A percentile compares a stretch with the other conserved stretches of the same genome.
These are phyloP conservation scores for Saccopteryx leptura DNA, from an alignment of 2,113 vertebrate species.

Conservation along the genomic window DNA sequence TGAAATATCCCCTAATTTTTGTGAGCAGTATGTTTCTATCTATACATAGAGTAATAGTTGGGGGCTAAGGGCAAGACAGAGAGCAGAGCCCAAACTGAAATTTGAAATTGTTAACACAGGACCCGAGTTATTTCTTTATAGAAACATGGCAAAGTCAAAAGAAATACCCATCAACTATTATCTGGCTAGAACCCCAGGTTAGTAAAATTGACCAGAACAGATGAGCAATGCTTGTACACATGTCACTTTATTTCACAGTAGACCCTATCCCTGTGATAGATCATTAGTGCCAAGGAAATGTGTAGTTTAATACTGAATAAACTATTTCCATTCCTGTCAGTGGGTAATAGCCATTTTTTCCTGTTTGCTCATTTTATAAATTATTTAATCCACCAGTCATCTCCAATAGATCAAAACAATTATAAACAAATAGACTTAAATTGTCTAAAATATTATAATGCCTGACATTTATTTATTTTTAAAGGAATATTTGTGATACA, in stretches of 20 bases:
- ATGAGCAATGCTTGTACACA: not conserved
- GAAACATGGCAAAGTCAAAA: not conserved
- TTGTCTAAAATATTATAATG: constrained; percentile 3
- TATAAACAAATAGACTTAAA: not conserved
- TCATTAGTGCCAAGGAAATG: not conserved
- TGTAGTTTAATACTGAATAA: constrained; percentile 32
- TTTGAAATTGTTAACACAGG: not conserved
- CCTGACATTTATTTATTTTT: not conserved
- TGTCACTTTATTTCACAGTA: not conserved
- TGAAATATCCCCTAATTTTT: no score
- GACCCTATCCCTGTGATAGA: not conserved
- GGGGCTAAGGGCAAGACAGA: fast-evolving
- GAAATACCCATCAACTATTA: not conserved
- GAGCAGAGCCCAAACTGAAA: not conserved
- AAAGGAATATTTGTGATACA: not conserved
- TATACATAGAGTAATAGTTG: not conserved
- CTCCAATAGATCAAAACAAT: not conserved
- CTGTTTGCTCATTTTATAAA: constrained; percentile 45
- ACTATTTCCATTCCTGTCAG: not conserved
- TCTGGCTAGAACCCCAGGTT: not conserved
- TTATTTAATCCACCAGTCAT: not conserved
- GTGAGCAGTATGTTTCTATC: not conserved
- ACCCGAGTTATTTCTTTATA: not conserved
- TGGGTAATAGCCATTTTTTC: not conserved
- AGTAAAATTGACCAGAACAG: not conserved